These are phyloP conservation scores for Ploceus nigricollis DNA, from an alignment of 2,113 vertebrate genomes.

Conservation along the genomic window DNA sequence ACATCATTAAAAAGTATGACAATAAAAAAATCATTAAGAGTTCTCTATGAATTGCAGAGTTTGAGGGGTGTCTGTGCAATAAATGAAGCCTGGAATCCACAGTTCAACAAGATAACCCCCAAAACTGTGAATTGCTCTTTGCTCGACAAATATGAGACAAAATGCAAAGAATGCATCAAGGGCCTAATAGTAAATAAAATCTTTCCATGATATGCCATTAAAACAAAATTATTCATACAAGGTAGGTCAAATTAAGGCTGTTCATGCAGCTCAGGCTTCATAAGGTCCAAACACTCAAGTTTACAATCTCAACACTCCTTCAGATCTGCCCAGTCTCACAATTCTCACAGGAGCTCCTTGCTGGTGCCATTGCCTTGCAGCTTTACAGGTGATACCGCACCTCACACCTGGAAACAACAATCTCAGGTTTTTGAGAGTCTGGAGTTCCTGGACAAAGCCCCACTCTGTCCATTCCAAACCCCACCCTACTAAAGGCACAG, in stretches of 20 bases:
- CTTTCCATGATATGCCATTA: not conserved
- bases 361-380: not conserved
- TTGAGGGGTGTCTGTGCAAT: not conserved
- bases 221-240: not conserved
- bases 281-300: rapidly evolving
- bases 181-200: not conserved
- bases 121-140: not conserved
- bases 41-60: not conserved
- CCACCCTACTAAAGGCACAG: not conserved
- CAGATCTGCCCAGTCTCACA: not conserved
- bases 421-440: not conserved
- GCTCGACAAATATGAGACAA: not conserved
- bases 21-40: not conserved
- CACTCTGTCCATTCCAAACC: not conserved
- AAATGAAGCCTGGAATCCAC: not conserved
- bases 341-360: not conserved
- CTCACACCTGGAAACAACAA: not conserved
- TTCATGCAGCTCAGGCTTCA: not conserved
- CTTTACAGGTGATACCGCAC: not conserved
- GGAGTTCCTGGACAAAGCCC: not conserved
- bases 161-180: not conserved
- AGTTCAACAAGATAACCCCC: not conserved
- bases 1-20: not conserved
- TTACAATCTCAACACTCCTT: not conserved
- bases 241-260: not conserved